Evolutionary conservation across 30 jellyfish, hydroid and myxozoan species (phyloP).

Genomic region (Morbakka virulenta): DNA sequence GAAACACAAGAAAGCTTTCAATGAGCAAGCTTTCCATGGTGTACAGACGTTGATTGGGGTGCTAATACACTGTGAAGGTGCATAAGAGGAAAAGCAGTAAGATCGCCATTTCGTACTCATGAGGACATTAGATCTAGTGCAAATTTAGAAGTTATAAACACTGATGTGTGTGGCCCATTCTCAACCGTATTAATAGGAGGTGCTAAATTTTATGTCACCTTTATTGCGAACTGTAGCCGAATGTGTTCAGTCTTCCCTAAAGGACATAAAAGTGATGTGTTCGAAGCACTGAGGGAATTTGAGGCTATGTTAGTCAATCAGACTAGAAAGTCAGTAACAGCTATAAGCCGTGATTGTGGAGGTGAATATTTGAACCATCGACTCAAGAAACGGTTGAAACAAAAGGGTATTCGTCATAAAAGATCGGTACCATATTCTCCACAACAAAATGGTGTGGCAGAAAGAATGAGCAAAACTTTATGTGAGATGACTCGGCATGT

Average conservation of each 20-base stretch:
- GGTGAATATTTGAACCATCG: background rate
- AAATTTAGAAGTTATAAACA: too few species aligned
- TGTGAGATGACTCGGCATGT: constrained; percentile 32
- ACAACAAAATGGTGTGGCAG: background rate
- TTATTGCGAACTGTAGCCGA: background rate
- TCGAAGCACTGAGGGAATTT: background rate
- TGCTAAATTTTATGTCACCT: background rate
- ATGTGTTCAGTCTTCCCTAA: background rate
- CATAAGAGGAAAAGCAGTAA: too few species aligned
- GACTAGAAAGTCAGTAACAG: background rate
- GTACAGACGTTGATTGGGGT: too few species aligned
- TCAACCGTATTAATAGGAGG: background rate
- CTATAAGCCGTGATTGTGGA: background rate
- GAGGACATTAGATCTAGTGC: background rate
- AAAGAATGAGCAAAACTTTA: background rate
- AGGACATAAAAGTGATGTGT: background rate
- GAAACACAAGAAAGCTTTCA: too few species aligned
- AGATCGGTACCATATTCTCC: background rate
- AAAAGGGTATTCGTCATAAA: background rate
- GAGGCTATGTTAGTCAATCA: background rate
- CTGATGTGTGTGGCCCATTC: background rate
- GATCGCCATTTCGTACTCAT: too few species aligned
- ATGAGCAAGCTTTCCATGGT: too few species aligned
- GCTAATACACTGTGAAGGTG: too few species aligned
- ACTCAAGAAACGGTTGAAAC: background rate